phyloP scores from a whole-genome alignment of 2,888 invertebrate species.

The Dichetophora obliterata region DNA sequence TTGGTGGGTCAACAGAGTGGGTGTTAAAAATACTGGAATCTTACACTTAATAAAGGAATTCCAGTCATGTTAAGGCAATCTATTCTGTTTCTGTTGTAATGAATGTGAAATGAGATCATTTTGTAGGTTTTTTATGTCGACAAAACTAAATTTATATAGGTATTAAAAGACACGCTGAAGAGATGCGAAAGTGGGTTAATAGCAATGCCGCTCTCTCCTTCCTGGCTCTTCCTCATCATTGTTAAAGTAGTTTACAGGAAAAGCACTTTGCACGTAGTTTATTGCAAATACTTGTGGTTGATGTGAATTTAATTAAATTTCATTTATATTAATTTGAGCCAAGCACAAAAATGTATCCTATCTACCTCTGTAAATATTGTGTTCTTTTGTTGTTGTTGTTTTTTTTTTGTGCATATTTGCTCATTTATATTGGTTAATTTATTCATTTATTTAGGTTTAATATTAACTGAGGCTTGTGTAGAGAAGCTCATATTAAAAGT shows the following conservation, averaged over 20 bases:
- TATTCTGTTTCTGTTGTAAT: slow-evolving; percentile 39
- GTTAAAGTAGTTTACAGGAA: not conserved
- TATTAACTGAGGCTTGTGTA: not conserved
- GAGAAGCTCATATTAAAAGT: not conserved
- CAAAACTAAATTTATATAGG: slow-evolving; percentile 11
- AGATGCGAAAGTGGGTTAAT: slow-evolving; percentile 19
- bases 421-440: not conserved
- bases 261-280: slow-evolving; percentile 6
- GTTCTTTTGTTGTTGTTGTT: too few relatives aligned
- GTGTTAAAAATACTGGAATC: slow-evolving; percentile 5
- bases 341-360: not conserved
- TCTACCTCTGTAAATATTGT: not conserved
- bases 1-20: not conserved
- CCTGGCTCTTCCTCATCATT: not conserved
- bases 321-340: slow-evolving; percentile 25
- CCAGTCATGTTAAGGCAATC: slow-evolving; percentile 36
- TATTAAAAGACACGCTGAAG: not conserved
- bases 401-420: too few relatives aligned
- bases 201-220: not conserved
- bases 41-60: slow-evolving; percentile 19
- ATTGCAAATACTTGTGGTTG: slow-evolving; percentile 43
- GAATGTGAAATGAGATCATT: slow-evolving; percentile 42
- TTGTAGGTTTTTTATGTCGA: slow-evolving; percentile 21
- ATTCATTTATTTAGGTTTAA: not conserved
- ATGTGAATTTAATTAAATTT: slow-evolving; percentile 43